phyloP scores from a whole-genome alignment of 2,113 vertebrate species.

The Alectura lathami region DNA sequence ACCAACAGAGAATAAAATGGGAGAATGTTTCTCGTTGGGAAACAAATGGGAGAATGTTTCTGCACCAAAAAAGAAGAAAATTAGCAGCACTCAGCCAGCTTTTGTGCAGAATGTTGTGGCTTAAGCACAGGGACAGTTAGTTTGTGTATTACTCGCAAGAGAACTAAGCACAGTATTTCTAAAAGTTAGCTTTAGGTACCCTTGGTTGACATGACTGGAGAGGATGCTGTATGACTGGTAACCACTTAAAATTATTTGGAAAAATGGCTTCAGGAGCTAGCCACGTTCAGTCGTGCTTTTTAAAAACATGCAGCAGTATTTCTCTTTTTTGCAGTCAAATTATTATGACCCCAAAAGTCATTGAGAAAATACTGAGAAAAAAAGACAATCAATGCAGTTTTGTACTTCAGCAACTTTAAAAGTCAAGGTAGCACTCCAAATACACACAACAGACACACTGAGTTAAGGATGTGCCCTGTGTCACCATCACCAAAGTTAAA shows the following conservation, averaged over 20 bases:
- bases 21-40: fast-evolving
- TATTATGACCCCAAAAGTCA: not conserved
- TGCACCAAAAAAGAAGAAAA: not conserved
- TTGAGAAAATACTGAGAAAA: not conserved
- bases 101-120: not conserved
- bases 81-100: not conserved
- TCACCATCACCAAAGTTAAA: not conserved
- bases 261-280: not conserved
- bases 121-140: not conserved
- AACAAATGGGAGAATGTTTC: fast-evolving
- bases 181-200: not conserved
- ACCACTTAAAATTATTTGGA: not conserved
- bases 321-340: not conserved
- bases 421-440: not conserved
- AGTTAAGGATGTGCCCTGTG: fast-evolving
- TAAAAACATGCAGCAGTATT: not conserved
- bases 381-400: not conserved
- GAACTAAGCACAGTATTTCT: not conserved
- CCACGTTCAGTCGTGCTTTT: not conserved
- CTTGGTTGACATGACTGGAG: not conserved
- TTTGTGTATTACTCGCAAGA: not conserved
- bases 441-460: not conserved
- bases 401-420: not conserved
- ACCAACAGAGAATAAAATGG: not conserved
- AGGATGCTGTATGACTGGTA: not conserved